Evolutionary conservation across 2,113 vertebrate genomes (phyloP).

Genomic region (Catharus bicknelli): DNA sequence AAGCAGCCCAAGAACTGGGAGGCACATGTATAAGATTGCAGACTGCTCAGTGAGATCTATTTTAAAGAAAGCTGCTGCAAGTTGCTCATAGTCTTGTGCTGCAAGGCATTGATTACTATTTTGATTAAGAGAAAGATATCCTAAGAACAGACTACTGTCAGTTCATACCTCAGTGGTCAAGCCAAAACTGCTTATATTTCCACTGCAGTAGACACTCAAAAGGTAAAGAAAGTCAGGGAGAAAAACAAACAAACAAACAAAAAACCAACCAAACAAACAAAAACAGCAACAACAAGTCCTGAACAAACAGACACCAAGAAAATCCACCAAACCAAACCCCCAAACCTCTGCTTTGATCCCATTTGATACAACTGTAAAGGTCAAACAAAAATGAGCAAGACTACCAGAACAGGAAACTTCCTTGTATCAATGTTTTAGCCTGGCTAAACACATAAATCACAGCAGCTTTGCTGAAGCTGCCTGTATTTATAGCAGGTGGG

Average conservation of each 20-base stretch:
- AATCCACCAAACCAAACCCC: neutral
- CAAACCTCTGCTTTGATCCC: neutral
- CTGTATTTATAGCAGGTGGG: neutral
- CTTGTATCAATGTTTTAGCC: neutral
- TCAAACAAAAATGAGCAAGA: neutral
- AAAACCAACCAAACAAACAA: too few relatives aligned
- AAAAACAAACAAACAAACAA: neutral
- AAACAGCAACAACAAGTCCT: neutral
- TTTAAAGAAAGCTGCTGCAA: neutral
- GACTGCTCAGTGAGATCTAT: neutral
- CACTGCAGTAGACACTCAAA: neutral
- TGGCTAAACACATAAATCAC: neutral
- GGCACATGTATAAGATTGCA: accelerated
- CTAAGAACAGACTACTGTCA: neutral
- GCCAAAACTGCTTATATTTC: neutral
- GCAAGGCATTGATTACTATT: neutral
- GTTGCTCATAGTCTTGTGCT: neutral
- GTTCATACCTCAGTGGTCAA: neutral
- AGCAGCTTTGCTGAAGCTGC: neutral
- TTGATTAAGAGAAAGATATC: neutral
- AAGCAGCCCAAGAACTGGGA: neutral
- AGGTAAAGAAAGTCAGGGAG: neutral
- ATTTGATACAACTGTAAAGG: neutral
- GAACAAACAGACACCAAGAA: neutral
- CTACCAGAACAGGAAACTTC: neutral